Base-by-base conservation (phyloP, 1,140 invertebrate species). In the Leptoteleia sp. region DNA sequence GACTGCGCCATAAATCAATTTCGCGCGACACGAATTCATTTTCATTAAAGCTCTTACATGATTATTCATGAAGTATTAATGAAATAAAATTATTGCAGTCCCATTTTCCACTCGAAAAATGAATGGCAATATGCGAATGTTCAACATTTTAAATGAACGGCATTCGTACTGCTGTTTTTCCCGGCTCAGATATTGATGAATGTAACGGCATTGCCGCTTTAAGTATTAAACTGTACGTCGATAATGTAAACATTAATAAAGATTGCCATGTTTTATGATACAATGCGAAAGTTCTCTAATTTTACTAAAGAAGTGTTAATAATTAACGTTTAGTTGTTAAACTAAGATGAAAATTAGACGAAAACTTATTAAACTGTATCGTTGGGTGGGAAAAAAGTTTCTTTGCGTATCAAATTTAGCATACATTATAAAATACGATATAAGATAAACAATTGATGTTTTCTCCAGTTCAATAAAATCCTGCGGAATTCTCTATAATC, bases 31-130 rank as follows among this genome's bases (percentile, higher is more conserved):
- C 6, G 27, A 29, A 29, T 29, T 29, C 27, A 7, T 4, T 3
- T 8, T 29, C 4, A 29, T 8, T 4, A 29, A 29, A 29, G 27
- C 27, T 29, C 27, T 29, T 29, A 29, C 27, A 29, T 7, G 27
- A 29, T 29, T 29, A 4, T 29, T 29, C 27, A 7, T 7, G 35
- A 11, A 45, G 42, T 45, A 31, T 31, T 31, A 48, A 48, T 48
- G 27, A 9, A 48, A 48, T 31, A 52, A 11, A 52, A 35, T 52
- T 52, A 19, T 52, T 52, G 31, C 48, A 37, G 37, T 31, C 16
- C 29, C 31, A 37, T 52, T 35, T 37, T 11, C 3, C 1, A 4
- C n/a, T 2, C 35, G 50, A 54, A 54, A 54, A 54, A 22, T 54
- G 12, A 11, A 54, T 54, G 38, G 11, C 31, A 54, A 54, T n/a